Evolutionary conservation across 92 coral and sea anemone genomes (phyloP), one percentile per base, ranked within the genome.

Genomic region (Siderastrea radians): DNA sequence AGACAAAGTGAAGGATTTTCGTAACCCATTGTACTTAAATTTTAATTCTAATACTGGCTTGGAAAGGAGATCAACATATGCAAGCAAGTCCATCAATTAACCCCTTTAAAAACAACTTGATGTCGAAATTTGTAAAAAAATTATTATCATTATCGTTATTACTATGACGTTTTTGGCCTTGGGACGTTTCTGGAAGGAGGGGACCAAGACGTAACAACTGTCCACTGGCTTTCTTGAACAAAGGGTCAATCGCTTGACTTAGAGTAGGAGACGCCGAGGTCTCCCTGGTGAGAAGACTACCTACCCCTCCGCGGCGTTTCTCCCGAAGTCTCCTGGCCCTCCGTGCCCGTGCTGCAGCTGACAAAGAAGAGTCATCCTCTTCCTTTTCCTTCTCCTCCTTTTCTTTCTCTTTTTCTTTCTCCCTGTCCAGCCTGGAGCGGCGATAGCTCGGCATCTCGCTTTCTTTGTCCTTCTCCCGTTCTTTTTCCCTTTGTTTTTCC

Each of bases 321-420:
- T 82, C 78, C 17, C 67, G 43, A 19, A 83, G 60, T 44, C 80
- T 84, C 87, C 87, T 84, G 58, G 52, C 62, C 45, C 87, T 49
- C 45, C 87, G 76, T 3, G 62, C 62, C 7, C 80, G 87, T 10
- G 73, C 72, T 6, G 80, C 73, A 61, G 87, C 72, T 7, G 80
- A 60, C 51, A 43, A 9, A 13, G 87, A 84, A 45, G 80, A 73
- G 57, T 91, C 96, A 62, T 84, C 87, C 8, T 84, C 87, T 26
- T 84, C 87, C 44, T 84, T 84, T 44, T 73, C 87, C 48, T 84
- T 75, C 62, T 84, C 80, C 7, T 73, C 87, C 62, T 88, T 91
- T 54, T 91, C 91, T 71, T 84, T 91, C 73, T 97, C 99, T 63
- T 93, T 90, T 63, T 96, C 97, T 82, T 83, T 91, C 72, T 96